A percentile compares a stretch with the other conserved stretches of the same genome.
phyloP scores from a whole-genome alignment of 2,113 vertebrate genomes.

The Sigmodon hispidus region DNA sequence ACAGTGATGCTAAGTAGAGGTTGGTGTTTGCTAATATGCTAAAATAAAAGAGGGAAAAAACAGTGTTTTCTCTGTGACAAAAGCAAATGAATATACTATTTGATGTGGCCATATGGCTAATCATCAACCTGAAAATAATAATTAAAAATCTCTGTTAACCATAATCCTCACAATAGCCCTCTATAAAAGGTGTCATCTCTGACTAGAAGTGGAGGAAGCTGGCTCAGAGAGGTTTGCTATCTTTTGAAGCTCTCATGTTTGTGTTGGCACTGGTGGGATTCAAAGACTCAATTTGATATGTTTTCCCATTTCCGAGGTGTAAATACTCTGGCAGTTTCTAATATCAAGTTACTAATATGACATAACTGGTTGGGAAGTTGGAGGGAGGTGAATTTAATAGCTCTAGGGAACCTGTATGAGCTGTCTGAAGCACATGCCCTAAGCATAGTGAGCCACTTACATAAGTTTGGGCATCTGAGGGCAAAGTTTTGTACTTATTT shows the following conservation, averaged over 20 bases:
- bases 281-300: slow-evolving; percentile 4
- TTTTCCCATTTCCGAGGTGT: slow-evolving; percentile 40
- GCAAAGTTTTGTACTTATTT: slow-evolving; percentile 8
- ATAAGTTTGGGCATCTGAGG: slow-evolving; percentile 14
- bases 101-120: slow-evolving; percentile 1
- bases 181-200: slow-evolving; percentile 14
- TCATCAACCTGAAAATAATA: slow-evolving; percentile 14
- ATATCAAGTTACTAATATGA: slow-evolving; percentile 50
- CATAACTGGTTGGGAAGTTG: slow-evolving; percentile 19
- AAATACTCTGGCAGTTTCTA: slow-evolving; percentile 6
- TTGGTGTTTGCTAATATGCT: slow-evolving; percentile 6
- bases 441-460: background rate
- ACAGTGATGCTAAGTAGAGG: background rate
- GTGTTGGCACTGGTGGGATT: slow-evolving; percentile 10
- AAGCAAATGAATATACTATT: background rate
- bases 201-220: background rate
- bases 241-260: background rate
- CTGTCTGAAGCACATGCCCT: background rate
- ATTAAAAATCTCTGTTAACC: background rate
- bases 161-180: slow-evolving; percentile 2
- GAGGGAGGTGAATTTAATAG: background rate
- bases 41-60: slow-evolving; percentile 39
- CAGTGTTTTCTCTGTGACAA: slow-evolving; percentile 34
- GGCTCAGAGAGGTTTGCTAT: slow-evolving; percentile 1
- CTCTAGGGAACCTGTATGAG: background rate